These are phyloP conservation scores for Syrista parreyssii DNA, from an alignment of 2,888 invertebrate genomes.

Conservation along the genomic window DNA sequence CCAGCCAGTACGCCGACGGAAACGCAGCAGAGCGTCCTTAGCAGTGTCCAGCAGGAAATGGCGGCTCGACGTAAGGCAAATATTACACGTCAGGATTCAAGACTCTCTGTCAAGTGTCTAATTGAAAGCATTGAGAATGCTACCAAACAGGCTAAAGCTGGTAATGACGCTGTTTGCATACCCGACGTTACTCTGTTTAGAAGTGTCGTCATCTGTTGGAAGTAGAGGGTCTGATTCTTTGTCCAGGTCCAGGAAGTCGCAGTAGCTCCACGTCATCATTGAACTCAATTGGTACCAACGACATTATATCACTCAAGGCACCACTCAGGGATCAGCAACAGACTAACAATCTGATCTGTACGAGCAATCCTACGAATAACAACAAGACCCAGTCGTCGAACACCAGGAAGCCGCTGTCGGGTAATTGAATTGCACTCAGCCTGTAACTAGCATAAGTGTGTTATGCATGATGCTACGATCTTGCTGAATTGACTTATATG, in stretches of 20 bases:
- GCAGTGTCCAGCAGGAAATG: constrained; percentile 71
- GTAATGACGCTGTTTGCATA: constrained; percentile 42
- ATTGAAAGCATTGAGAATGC: constrained; percentile 93
- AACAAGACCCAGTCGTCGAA: constrained; percentile 57
- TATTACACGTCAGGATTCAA: constrained; percentile 76
- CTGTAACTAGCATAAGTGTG: background rate
- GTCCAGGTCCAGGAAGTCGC: constrained; percentile 69
- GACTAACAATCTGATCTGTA: constrained; percentile 59
- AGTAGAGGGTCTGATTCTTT: constrained; percentile 1
- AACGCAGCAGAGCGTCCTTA: constrained; percentile 69
- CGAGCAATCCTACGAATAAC: constrained; percentile 55
- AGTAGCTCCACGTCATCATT: constrained; percentile 74
- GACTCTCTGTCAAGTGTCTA: constrained; percentile 88
- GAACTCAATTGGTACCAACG: constrained; percentile 61
- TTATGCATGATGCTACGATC: background rate
- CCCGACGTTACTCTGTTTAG: background rate
- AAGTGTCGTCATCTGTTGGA: background rate
- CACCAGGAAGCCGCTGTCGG: constrained; percentile 54
- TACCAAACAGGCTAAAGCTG: constrained; percentile 78
- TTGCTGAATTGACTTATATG: background rate
- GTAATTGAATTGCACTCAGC: constrained; percentile 37
- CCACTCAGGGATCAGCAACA: constrained; percentile 63
- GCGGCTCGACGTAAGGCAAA: constrained; percentile 70
- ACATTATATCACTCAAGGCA: constrained; percentile 57
- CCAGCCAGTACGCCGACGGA: constrained; percentile 63